Evolutionary conservation across 2,888 invertebrate species (phyloP).

Genomic region (Caenorhabditis becei): DNA sequence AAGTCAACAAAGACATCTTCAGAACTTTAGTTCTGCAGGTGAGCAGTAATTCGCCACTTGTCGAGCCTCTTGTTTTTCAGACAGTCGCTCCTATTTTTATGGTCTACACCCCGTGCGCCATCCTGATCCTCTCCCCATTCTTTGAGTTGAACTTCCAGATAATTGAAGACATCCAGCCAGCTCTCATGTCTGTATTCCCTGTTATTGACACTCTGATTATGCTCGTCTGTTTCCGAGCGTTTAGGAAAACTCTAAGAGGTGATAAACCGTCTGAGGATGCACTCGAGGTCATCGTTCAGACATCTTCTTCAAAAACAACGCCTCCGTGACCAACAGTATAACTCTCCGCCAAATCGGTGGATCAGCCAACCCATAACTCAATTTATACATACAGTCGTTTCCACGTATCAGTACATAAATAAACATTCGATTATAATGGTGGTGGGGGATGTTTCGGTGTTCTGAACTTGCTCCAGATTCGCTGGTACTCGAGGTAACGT

Average conservation of each 20-base stretch:
- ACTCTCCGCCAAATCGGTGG: not conserved
- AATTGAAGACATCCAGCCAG: constrained; percentile 41
- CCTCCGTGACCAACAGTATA: constrained; percentile 7
- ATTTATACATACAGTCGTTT: constrained; percentile 15
- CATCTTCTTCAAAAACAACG: not conserved
- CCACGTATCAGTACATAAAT: not conserved
- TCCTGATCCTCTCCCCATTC: constrained; percentile 4
- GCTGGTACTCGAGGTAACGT: constrained; percentile 67
- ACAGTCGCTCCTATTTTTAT: constrained; percentile 20
- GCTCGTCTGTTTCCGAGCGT: constrained; percentile 26
- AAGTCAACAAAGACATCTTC: constrained; percentile 27
- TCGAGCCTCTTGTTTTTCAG: constrained; percentile 1
- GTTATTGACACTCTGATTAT: constrained; percentile 27
- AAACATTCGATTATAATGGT: not conserved
- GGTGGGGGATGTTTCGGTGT: constrained; percentile 30
- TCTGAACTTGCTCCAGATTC: constrained; percentile 62
- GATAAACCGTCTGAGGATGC: not conserved
- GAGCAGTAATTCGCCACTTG: not conserved
- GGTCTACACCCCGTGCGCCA: constrained; percentile 19
- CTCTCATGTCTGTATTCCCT: constrained; percentile 27
- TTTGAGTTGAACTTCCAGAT: not conserved
- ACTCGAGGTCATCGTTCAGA: not conserved
- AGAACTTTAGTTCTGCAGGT: constrained; percentile 34
- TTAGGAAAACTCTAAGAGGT: constrained; percentile 15
- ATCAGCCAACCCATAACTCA: constrained; percentile 3